Conservation (phyloP, 2,113 vertebrate genomes). For the Oenanthe oenanthe region DNA sequence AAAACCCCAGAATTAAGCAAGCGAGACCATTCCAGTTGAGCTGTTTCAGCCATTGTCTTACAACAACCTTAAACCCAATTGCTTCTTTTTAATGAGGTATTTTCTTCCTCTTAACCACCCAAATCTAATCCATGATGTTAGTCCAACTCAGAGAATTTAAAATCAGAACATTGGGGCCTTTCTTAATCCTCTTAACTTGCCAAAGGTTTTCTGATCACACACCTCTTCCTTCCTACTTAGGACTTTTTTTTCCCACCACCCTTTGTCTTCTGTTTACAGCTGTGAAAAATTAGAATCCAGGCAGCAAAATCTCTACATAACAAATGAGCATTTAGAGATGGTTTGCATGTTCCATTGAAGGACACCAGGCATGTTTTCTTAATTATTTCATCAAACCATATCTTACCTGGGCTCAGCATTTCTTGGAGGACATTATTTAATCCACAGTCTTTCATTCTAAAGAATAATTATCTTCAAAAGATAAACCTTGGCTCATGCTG, state of each 20-base stretch:
- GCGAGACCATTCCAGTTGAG: constrained; percentile 62
- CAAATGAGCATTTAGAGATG: constrained; percentile 13
- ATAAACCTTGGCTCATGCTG: background rate
- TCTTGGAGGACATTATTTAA: constrained; percentile 18
- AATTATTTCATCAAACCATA: constrained; percentile 55
- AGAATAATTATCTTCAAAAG: background rate
- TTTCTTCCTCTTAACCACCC: constrained; percentile 69
- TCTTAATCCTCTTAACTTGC: constrained; percentile 75
- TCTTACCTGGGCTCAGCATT: background rate
- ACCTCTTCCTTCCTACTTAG: constrained; percentile 69
- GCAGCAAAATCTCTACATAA: constrained; percentile 18
- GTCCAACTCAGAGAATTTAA: constrained; percentile 63
- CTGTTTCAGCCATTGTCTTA: constrained; percentile 67
- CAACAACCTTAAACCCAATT: constrained; percentile 66
- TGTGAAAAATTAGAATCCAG: constrained; percentile 71
- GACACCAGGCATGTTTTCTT: constrained; percentile 50
- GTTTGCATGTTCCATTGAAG: constrained; percentile 39
- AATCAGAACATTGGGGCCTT: constrained; percentile 61
- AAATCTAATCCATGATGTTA: constrained; percentile 68
- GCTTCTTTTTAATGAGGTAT: constrained; percentile 70
- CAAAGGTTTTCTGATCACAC: constrained; percentile 72
- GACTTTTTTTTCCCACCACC: background rate
- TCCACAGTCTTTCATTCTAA: background rate
- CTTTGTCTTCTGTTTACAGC: constrained; percentile 67
- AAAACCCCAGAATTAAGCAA: constrained; percentile 61